Evolutionary conservation across 1,140 invertebrate species (phyloP), one percentile per base, ranked within the genome.

Genomic region (Telenomus remus): DNA sequence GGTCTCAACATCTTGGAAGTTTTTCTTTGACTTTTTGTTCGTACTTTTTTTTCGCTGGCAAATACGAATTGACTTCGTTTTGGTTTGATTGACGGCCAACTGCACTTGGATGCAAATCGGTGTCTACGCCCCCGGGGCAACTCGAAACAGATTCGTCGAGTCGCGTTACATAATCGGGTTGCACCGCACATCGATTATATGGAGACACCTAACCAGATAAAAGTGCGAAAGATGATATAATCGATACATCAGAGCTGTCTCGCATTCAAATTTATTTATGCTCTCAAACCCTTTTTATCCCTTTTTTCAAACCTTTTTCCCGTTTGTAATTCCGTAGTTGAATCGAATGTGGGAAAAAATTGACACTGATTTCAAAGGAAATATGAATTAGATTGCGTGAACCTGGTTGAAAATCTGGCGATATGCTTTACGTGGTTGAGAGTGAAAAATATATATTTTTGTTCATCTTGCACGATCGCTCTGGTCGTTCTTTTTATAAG

Each of bases 11-110:
- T 63, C 43, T 50, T 47, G 49, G 47, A 37, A 49, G 19, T 46
- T 48, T 51, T 59, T 48, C 66, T 9, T 66, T 11, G n/a, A n/a
- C 39, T 15, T 27, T n/a, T 48, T 6, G 8, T 43, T 46, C 42
- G n/a, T n/a, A n/a, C n/a, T 13, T 49, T 47, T 60, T 53, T 56
- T 51, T 56, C 42, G 15, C 27, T n/a, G n/a, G 42, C 54, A 49
- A 66, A 78, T 79, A 73, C 69, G 64, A 81, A 78, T 75, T 81
- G 81, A 81, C 78, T n/a, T 76, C 15, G 72, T 74, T 75, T 79
- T 59, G 65, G 59, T 79, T 56, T 73, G 74, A 66, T 71, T 68
- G 51, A 71, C 66, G 54, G 73, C 59, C 73, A 66, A 73, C n/a
- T 81, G 76, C 69, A 42, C 64, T 77, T 37, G 66, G 35, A 64